These are phyloP conservation scores for Acanthosepion esculentum DNA, from an alignment of 2,888 invertebrate species.

Conservation along the genomic window DNA sequence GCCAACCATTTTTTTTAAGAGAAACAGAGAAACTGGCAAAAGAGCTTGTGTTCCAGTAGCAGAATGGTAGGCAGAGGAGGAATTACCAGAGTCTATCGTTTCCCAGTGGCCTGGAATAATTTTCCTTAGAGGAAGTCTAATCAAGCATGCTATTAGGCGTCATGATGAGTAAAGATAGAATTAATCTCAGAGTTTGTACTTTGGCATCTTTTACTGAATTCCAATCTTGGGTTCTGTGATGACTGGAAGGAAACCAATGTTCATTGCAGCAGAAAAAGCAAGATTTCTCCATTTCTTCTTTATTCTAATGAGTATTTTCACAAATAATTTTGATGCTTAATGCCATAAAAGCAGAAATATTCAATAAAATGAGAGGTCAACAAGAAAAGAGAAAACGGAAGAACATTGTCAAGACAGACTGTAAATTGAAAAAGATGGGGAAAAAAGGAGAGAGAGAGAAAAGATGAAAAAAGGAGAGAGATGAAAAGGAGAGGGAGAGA, in stretches of 20 bases:
- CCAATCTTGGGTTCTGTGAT: neutral
- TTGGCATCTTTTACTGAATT: neutral
- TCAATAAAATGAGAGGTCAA: too few species aligned
- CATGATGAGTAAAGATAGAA: neutral
- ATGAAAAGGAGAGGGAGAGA: too few species aligned
- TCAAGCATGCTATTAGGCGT: neutral
- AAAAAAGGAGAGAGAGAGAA: too few species aligned
- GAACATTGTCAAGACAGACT: too few species aligned
- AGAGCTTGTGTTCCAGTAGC: neutral
- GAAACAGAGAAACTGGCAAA: too few species aligned
- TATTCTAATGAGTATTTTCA: neutral
- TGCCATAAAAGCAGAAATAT: neutral
- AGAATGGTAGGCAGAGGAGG: neutral
- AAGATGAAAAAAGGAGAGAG: too few species aligned
- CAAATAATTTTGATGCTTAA: neutral
- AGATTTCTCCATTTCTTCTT: neutral
- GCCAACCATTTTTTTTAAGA: too few species aligned
- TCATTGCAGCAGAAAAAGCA: neutral
- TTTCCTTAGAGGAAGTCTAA: neutral
- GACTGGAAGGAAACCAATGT: slow-evolving; percentile 14
- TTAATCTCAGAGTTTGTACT: neutral
- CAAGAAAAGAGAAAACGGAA: too few species aligned
- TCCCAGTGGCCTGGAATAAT: neutral
- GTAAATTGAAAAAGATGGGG: too few species aligned
- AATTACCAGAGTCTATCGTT: neutral